These are phyloP conservation scores for Columba livia DNA, from an alignment of 2,113 vertebrate genomes.

Conservation along the genomic window DNA sequence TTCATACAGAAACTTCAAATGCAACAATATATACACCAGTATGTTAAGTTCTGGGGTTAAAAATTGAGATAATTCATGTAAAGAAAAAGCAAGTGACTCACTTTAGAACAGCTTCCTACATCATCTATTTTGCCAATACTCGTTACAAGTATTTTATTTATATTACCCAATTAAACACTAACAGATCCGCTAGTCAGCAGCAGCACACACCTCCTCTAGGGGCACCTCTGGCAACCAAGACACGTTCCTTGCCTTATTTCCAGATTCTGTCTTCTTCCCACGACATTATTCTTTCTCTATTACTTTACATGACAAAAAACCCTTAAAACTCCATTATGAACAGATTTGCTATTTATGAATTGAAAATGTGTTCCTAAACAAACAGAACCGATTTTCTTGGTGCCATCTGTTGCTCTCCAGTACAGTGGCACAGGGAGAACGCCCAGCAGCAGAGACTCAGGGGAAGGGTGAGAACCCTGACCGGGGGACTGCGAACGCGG, in stretches of 20 bases:
- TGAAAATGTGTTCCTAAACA: slow-evolving; percentile 56
- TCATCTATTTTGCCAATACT: background rate
- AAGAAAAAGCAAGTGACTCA: background rate
- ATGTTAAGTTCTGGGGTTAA: background rate
- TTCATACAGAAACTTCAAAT: background rate
- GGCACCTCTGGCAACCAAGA: background rate
- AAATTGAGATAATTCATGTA: background rate
- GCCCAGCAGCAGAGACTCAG: background rate
- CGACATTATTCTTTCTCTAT: background rate
- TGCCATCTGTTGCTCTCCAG: slow-evolving; percentile 18
- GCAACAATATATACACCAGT: background rate
- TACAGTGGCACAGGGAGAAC: slow-evolving; percentile 12
- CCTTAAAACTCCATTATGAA: background rate
- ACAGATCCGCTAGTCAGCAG: background rate
- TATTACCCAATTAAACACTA: background rate
- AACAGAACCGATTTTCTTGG: background rate
- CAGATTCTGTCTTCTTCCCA: background rate
- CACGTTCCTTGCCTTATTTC: background rate
- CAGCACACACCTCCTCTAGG: background rate
- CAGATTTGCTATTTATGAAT: slow-evolving; percentile 24
- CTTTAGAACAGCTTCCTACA: background rate
- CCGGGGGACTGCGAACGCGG: background rate
- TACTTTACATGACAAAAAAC: background rate
- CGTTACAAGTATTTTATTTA: background rate
- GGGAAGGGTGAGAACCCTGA: background rate